Conservation (phyloP, 2,113 vertebrate genomes). For the Clarias gariepinus region DNA sequence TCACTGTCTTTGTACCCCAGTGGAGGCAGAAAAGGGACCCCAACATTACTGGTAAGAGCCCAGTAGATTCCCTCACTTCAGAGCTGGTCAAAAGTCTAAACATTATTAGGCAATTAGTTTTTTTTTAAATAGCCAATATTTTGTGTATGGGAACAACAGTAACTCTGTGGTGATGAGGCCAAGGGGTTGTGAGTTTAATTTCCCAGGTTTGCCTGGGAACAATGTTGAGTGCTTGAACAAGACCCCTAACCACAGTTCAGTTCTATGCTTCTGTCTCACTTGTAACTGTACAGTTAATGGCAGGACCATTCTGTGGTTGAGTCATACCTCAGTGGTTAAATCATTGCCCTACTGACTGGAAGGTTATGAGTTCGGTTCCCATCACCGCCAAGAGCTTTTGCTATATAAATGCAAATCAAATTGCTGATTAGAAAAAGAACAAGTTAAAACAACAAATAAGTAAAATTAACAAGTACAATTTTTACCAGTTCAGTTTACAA, state of each 20-base stretch:
- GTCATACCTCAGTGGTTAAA: no score
- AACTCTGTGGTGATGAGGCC: not conserved
- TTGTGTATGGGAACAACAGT: not conserved
- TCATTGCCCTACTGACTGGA: no score
- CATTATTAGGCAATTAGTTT: not conserved
- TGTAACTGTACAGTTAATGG: not conserved
- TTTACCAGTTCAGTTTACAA: not conserved
- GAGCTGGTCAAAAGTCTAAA: no score
- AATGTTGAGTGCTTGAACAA: not conserved
- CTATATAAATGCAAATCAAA: no score
- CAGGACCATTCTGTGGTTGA: not conserved
- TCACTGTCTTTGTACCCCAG: slow-evolving; percentile 96
- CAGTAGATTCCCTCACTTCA: not conserved
- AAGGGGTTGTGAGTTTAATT: not conserved
- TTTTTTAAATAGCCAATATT: not conserved
- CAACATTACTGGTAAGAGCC: slow-evolving; percentile 81
- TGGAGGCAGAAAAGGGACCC: slow-evolving; percentile 92
- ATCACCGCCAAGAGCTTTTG: no score
- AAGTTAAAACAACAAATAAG: no score
- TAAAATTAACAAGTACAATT: no score
- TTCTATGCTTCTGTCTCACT: not conserved
- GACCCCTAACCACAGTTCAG: not conserved
- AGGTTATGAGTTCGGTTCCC: no score
- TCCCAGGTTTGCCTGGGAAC: not conserved
- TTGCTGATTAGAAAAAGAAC: not conserved